Evolutionary conservation across 2,888 invertebrate species (phyloP).

Genomic region (Leptarthrus brevirostris): DNA sequence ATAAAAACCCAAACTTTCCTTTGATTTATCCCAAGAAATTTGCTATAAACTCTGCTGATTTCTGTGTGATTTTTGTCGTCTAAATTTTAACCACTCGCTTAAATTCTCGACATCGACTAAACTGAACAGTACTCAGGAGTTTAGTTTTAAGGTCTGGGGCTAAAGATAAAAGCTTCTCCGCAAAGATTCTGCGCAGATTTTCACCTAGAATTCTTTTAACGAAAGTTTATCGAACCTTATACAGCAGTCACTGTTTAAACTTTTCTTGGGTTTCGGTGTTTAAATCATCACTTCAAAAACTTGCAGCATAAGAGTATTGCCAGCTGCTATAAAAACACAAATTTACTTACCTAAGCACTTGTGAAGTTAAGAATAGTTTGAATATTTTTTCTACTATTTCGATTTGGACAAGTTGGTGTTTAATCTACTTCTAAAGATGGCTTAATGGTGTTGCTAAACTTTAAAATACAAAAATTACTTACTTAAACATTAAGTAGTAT

Average conservation of each 20-base stretch:
- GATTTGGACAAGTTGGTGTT: too few species aligned
- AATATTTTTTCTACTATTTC: too few species aligned
- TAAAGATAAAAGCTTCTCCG: conserved; percentile 23
- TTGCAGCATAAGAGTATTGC: conserved; percentile 1
- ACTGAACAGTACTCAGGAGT: conserved; percentile 29
- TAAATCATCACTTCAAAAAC: too few species aligned
- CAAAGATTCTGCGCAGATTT: neutral
- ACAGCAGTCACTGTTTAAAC: neutral
- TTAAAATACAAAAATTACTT: too few species aligned
- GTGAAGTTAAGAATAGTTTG: too few species aligned
- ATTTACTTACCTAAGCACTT: too few species aligned
- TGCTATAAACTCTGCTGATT: conserved; percentile 21
- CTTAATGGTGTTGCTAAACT: too few species aligned
- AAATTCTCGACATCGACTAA: conserved; percentile 54
- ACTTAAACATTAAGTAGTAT: too few species aligned
- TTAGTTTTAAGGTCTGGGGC: conserved; percentile 24
- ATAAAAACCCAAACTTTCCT: neutral
- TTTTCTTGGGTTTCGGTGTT: conserved; percentile 6
- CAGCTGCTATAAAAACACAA: neutral
- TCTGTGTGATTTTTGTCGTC: conserved; percentile 28
- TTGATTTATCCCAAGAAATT: neutral
- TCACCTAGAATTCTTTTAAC: conserved; percentile 15
- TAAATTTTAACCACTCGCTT: conserved; percentile 36
- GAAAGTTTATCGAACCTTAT: conserved; percentile 26
- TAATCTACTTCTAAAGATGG: too few species aligned